A percentile compares a stretch with the other conserved stretches of the same genome.
Conservation (phyloP, 2,113 vertebrate species). For the Polyodon spathula region DNA sequence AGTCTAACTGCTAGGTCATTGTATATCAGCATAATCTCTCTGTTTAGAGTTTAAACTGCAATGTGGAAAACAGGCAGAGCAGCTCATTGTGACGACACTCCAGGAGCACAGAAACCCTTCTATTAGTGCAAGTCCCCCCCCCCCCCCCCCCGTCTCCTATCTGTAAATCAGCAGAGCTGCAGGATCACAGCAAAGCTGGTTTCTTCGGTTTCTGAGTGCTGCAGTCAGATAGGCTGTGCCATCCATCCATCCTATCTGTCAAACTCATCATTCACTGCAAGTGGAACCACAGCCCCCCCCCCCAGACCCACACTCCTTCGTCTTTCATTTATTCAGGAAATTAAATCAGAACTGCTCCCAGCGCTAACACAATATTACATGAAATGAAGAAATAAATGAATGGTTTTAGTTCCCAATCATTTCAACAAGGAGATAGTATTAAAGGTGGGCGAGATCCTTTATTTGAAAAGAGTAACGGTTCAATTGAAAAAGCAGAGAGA, state of each 20-base stretch:
- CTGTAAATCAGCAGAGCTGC: too few relatives aligned
- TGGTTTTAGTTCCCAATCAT: neutral
- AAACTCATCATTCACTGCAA: slow-evolving; percentile 20
- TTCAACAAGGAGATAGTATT: slow-evolving; percentile 1
- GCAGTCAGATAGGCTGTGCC: slow-evolving; percentile 19
- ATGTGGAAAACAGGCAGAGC: too few relatives aligned
- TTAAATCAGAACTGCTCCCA: slow-evolving; percentile 42
- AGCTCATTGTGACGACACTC: too few relatives aligned
- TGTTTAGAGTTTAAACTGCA: too few relatives aligned
- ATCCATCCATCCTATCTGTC: slow-evolving; percentile 40
- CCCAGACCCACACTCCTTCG: slow-evolving; percentile 41
- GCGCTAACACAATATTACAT: slow-evolving; percentile 26
- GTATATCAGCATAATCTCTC: too few relatives aligned
- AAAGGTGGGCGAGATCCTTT: neutral
- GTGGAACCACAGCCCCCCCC: slow-evolving; percentile 20
- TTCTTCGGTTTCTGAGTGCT: too few relatives aligned
- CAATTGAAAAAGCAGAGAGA: neutral
- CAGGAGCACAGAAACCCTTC: too few relatives aligned
- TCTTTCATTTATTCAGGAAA: slow-evolving; percentile 50
- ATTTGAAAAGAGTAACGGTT: neutral
- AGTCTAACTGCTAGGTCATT: too few relatives aligned
- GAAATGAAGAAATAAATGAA: slow-evolving; percentile 14
- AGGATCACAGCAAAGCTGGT: too few relatives aligned
- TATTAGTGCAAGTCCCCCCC: too few relatives aligned
- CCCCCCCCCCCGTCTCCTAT: too few relatives aligned